Percentiles rank a stretch among this genome's conserved stretches.
Conservation (phyloP, 1,140 invertebrate genomes). For the Euura saliciscinereae region DNA sequence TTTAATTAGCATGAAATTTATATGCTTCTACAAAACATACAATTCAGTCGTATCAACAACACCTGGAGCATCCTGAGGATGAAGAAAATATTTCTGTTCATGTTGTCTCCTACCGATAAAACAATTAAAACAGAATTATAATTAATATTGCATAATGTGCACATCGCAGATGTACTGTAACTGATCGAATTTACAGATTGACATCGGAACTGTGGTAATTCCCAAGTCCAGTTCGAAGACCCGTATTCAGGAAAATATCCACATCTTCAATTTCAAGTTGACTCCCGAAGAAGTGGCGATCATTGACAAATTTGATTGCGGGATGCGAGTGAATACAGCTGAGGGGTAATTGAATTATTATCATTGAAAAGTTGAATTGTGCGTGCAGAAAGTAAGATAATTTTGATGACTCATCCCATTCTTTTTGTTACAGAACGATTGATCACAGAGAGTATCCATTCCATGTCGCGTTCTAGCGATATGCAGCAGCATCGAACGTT, state of each 20-base stretch:
- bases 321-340: not conserved
- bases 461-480: constrained; percentile 36
- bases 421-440: not conserved
- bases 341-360: not conserved
- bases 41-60: too few species aligned
- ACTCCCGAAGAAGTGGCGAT: constrained; percentile 5
- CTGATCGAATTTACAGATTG: constrained; percentile 30
- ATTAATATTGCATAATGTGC: too few species aligned
- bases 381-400: not conserved
- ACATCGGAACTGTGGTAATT: constrained; percentile 61
- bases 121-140: too few species aligned
- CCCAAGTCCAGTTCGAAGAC: constrained; percentile 76
- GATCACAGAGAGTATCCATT: constrained; percentile 47
- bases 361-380: not conserved
- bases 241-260: constrained; percentile 75
- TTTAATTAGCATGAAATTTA: too few species aligned
- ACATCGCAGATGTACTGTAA: too few species aligned
- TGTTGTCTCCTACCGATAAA: too few species aligned
- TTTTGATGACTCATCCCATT: too few species aligned
- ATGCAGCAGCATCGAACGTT: too few species aligned
- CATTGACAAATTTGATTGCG: not conserved
- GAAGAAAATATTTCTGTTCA: too few species aligned
- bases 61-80: too few species aligned
- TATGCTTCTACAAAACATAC: too few species aligned
- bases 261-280: constrained; percentile 72